Evolutionary conservation across 2,797 vertebrate species (phyloP).

Genomic region (Ciconia nigra): DNA sequence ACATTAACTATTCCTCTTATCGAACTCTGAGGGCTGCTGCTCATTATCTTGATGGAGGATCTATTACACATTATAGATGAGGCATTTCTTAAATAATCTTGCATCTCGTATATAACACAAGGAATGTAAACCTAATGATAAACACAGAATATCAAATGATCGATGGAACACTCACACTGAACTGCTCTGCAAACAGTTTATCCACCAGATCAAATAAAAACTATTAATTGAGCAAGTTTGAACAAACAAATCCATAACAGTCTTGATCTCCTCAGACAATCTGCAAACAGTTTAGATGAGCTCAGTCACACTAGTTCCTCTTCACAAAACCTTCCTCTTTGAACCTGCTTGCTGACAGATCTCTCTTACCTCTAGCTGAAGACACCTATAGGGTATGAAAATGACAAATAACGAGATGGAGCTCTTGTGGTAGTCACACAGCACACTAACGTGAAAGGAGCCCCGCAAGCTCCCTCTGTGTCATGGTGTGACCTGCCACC

Average conservation of each 20-base stretch:
- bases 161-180: constrained; percentile 33
- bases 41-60: constrained; percentile 13
- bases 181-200: constrained; percentile 62
- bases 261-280: constrained; percentile 54
- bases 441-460: rapidly evolving
- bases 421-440: background rate
- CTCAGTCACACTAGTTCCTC: background rate
- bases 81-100: constrained; percentile 33
- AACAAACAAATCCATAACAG: constrained; percentile 61
- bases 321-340: background rate
- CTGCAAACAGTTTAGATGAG: constrained; percentile 58
- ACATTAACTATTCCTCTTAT: background rate
- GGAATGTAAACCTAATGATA: constrained; percentile 18
- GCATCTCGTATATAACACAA: background rate
- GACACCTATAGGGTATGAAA: background rate
- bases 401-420: background rate
- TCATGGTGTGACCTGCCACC: background rate
- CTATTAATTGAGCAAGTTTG: constrained; percentile 64
- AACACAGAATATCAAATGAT: constrained; percentile 54
- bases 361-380: background rate
- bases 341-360: constrained; percentile 8
- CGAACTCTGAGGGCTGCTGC: background rate
- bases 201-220: constrained; percentile 61
- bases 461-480: background rate
- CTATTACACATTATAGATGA: constrained; percentile 3